These are phyloP conservation scores for Xylota segnis DNA, from an alignment of 2,888 invertebrate species.

Conservation along the genomic window DNA sequence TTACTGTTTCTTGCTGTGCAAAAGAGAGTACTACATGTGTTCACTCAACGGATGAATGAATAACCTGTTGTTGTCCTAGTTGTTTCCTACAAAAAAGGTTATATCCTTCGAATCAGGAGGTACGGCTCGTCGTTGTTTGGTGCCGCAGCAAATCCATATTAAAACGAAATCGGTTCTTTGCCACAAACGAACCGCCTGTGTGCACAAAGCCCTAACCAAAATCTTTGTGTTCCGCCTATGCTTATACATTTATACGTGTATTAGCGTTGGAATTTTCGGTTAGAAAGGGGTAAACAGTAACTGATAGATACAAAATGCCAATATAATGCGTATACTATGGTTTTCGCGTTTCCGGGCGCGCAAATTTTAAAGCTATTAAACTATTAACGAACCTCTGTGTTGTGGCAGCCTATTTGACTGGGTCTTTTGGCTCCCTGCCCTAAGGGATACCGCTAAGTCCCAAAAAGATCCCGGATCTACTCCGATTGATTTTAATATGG, in stretches of 20 bases:
- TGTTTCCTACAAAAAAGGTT: constrained; percentile 19
- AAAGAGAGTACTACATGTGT: constrained; percentile 33
- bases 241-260: neutral
- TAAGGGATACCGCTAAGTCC: constrained; percentile 36
- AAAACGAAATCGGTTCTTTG: constrained; percentile 51
- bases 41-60: constrained; percentile 59
- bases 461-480: constrained; percentile 55
- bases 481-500: constrained; percentile 70
- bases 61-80: constrained; percentile 65
- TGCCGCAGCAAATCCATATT: constrained; percentile 33
- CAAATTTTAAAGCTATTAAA: constrained; percentile 61
- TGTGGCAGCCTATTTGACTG: constrained; percentile 13
- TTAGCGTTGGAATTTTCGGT: constrained; percentile 16
- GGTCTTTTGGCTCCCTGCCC: neutral
- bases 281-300: constrained; percentile 18
- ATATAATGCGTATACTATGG: neutral
- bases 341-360: constrained; percentile 5
- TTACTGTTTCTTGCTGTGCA: constrained; percentile 34
- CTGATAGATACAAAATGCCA: constrained; percentile 4
- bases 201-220: constrained; percentile 20
- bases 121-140: constrained; percentile 8
- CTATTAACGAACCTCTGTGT: constrained; percentile 56
- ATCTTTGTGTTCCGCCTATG: constrained; percentile 35
- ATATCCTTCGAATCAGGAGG: constrained; percentile 32
- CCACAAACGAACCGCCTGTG: constrained; percentile 42